Conservation (phyloP, 2,113 vertebrate genomes). For the Callipepla californica region DNA sequence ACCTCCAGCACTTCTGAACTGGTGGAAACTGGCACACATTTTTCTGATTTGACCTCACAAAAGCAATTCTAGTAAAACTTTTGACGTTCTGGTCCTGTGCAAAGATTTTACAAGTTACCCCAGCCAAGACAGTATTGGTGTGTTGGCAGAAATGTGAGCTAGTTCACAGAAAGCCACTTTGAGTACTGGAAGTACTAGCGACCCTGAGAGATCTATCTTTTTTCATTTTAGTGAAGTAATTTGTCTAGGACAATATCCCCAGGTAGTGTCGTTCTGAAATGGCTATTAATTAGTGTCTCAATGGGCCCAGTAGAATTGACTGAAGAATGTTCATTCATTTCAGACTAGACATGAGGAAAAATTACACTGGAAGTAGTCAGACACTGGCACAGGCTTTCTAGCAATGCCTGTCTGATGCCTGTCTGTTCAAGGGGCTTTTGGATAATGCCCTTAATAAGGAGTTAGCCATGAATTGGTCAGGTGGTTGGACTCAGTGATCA, state of each 20-base stretch:
- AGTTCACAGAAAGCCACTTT: not conserved
- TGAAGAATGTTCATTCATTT: not conserved
- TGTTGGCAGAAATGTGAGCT: not conserved
- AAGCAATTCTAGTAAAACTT: not conserved
- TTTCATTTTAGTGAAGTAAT: not conserved
- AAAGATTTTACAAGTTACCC: not conserved
- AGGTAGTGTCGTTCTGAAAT: not conserved
- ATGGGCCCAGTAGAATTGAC: not conserved
- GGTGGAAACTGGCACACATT: not conserved
- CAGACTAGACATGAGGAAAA: not conserved
- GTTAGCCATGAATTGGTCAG: not conserved
- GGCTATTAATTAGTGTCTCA: not conserved
- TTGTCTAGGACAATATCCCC: not conserved
- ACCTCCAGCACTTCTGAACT: not conserved
- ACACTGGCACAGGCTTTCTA: not conserved
- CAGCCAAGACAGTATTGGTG: not conserved
- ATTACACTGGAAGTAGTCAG: not conserved
- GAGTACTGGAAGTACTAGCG: not conserved
- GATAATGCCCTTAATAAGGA: not conserved
- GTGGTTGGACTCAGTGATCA: not conserved
- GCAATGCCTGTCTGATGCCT: not conserved
- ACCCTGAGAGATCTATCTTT: not conserved
- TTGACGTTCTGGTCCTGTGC: not conserved
- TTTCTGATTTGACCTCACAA: conserved; percentile 1
- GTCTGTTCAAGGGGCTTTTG: not conserved